phyloP scores from a whole-genome alignment of 2,888 invertebrate species.

The Stramonita haemastoma region DNA sequence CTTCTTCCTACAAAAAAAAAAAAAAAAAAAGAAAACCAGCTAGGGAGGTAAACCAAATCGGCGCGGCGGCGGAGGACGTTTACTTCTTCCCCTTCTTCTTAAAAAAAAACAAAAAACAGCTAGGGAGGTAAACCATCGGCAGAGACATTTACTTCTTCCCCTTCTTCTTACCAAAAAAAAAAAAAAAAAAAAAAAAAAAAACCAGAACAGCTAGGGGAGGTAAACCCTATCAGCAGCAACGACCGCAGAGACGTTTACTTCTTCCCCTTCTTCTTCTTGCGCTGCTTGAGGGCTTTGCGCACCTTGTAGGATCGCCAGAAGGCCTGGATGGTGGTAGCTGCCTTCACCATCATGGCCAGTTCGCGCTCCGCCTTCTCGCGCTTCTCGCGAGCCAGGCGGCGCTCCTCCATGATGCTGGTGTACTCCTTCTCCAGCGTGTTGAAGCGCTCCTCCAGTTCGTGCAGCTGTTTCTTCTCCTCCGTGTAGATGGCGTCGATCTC shows the following conservation, averaged over 20 bases:
- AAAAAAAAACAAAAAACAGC: too few species aligned
- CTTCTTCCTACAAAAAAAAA: too few species aligned
- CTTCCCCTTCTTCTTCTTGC: conserved; percentile 74
- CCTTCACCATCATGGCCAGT: conserved; percentile 73
- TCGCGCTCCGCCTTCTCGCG: conserved; percentile 76
- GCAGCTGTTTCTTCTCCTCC: conserved; percentile 77
- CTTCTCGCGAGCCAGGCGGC: conserved; percentile 72
- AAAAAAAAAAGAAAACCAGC: too few species aligned
- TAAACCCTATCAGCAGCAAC: too few species aligned
- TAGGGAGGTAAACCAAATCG: too few species aligned
- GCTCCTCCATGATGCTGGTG: conserved; percentile 75
- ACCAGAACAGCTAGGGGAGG: too few species aligned
- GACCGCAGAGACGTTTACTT: conserved; percentile 37
- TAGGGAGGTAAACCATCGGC: too few species aligned
- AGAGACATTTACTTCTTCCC: too few species aligned
- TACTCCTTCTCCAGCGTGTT: conserved; percentile 76
- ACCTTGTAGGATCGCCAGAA: conserved; percentile 78
- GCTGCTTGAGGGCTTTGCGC: conserved; percentile 75
- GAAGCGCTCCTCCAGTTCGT: conserved; percentile 77
- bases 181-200: too few species aligned
- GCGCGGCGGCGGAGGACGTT: too few species aligned
- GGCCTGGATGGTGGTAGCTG: conserved; percentile 77
- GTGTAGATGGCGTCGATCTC: conserved; percentile 76
- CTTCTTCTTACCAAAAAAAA: too few species aligned
- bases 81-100: too few species aligned